Base-by-base conservation (phyloP, 2,113 vertebrate genomes). In the Mixornis gularis region DNA sequence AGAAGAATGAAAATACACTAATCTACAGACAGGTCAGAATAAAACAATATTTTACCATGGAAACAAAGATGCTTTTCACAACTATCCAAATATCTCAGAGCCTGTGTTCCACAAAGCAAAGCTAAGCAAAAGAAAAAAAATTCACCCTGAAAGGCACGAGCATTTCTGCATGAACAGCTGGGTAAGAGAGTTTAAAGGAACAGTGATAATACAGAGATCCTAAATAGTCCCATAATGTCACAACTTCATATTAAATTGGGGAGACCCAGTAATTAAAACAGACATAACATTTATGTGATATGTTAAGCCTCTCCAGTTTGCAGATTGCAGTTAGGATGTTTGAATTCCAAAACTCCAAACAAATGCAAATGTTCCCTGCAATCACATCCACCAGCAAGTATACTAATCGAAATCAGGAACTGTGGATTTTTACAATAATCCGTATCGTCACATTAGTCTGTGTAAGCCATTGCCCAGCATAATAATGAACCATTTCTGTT, bases 311-410 rank as follows among this genome's bases (percentile, higher is more conserved):
- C 66, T 9, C 10, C 62, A 63, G 73, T 44, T 70, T 90, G 17
- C 65, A 92, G 76, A 71, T 76, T 60, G 55, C 32, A 46, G 19
- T 38, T 78, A 58, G 9, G 46, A 69, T 58, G 43, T 78, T 65
- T 87, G 64, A 91, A 74, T 41, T 77, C 32, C 32, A 65, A n/a
- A 44, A 51, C 29, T 73, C 46, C 25, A 71, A 79, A 83, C 9
- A 87, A 91, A 95, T 89, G 71, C 74, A 89, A 91, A 85, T 80
- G 52, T 24, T 73, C 44, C 53, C 44, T 46, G 53, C 76, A 85
- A 84, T 79, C 70, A 87, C 29, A 83, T 80, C 55, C 27, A 55
- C 56, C 58, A 46, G 58, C n/a, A 85, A 86, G 41, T 60, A 56
- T 3, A 29, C 36, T 55, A 38, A 87, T 82, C 6, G 3, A 94